Conservation (phyloP, 2,113 vertebrate genomes). For the Oreochromis aureus region DNA sequence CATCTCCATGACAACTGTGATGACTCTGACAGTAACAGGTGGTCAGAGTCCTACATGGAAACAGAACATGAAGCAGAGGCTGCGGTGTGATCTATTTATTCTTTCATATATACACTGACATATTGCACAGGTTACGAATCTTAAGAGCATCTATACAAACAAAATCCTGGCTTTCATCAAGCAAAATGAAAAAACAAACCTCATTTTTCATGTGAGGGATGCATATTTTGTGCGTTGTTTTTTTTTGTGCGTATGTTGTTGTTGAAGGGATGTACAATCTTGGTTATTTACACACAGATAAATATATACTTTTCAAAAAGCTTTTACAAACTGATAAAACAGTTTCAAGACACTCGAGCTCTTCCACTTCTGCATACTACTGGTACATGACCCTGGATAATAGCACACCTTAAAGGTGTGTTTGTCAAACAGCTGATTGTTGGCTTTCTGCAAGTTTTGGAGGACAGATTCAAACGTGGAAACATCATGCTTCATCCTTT, state of each 20-base stretch:
- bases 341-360: conserved; percentile 29
- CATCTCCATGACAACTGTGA: background rate
- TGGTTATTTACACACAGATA: conserved; percentile 53
- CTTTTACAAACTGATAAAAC: conserved; percentile 43
- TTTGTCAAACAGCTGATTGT: background rate
- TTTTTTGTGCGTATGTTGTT: conserved; percentile 42
- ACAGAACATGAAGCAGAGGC: background rate
- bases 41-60: background rate
- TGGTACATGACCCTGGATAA: background rate
- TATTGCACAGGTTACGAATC: conserved; percentile 53
- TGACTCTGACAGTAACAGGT: background rate
- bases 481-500: background rate
- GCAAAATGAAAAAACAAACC: background rate
- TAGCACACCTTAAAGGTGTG: background rate
- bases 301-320: conserved; percentile 22
- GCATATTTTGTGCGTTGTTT: conserved; percentile 47
- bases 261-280: conserved; percentile 57
- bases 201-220: conserved; percentile 8
- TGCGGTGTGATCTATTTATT: conserved; percentile 30
- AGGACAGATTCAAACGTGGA: background rate
- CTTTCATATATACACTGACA: conserved; percentile 47
- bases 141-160: conserved; percentile 33
- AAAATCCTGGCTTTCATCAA: conserved; percentile 19
- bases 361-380: background rate
- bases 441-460: background rate